These are phyloP conservation scores for Drosophila seguyi DNA, from an alignment of 1,140 invertebrate genomes.

Conservation along the genomic window DNA sequence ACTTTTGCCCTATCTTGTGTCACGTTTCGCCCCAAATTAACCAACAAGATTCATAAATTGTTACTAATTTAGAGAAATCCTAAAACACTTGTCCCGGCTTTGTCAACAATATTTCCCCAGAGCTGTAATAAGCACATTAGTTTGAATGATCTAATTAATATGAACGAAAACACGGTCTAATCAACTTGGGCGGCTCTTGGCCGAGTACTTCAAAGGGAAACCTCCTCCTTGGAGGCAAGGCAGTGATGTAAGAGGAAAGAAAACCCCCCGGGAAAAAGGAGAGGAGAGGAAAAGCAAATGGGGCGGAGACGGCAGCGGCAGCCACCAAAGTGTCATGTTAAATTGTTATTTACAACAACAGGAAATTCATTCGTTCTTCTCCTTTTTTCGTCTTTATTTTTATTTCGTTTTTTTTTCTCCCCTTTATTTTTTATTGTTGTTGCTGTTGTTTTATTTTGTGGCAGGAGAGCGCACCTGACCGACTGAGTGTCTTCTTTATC, in stretches of 20 bases:
- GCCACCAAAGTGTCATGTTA: conserved; percentile 75
- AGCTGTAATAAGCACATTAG: conserved; percentile 42
- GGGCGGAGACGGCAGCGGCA: conserved; percentile 48
- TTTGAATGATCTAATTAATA: conserved; percentile 53
- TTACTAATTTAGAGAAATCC: conserved; percentile 34
- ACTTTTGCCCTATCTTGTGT: background rate
- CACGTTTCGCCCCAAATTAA: background rate
- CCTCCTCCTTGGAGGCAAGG: conserved; percentile 8
- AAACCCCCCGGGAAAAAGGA: conserved; percentile 29
- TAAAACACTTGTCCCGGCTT: conserved; percentile 39
- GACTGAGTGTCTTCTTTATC: conserved; percentile 59
- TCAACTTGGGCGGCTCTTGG: conserved; percentile 40
- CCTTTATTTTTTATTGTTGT: conserved; percentile 4
- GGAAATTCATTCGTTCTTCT: conserved; percentile 68
- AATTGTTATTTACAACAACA: conserved; percentile 83
- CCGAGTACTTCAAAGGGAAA: conserved; percentile 42
- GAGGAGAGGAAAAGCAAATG: conserved; percentile 27
- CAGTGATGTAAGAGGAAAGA: conserved; percentile 12
- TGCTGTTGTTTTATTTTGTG: conserved; percentile 1
- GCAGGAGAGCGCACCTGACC: conserved; percentile 59
- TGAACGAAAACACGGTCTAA: conserved; percentile 40
- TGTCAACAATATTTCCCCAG: conserved; percentile 42
- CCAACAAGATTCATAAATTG: conserved; percentile 30
- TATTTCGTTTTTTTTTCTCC: conserved; percentile 15
- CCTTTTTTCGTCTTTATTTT: conserved; percentile 21